A percentile compares a stretch with the other conserved stretches of the same genome.
These are phyloP conservation scores for Chlorocebus sabaeus DNA, from an alignment of 2,113 vertebrate species.

Conservation along the genomic window DNA sequence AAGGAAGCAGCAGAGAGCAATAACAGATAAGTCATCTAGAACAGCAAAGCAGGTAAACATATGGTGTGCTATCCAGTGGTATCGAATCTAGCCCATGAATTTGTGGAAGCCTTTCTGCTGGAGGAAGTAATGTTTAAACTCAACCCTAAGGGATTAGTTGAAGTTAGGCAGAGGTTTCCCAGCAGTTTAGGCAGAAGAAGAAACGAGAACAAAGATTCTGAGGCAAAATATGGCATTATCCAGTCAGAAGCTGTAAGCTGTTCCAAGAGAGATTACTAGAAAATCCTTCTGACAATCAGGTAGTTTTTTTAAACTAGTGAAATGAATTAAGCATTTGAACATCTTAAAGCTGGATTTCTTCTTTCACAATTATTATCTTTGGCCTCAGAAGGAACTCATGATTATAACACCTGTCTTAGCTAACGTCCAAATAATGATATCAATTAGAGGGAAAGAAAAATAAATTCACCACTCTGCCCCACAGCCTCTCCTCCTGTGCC, in stretches of 20 bases:
- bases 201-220: neutral
- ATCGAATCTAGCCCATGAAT: neutral
- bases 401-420: neutral
- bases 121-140: neutral
- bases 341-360: neutral
- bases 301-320: neutral
- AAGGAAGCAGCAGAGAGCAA: no score
- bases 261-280: neutral
- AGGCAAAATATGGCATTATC: neutral
- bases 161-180: neutral
- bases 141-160: neutral
- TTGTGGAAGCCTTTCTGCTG: neutral
- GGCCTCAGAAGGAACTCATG: neutral
- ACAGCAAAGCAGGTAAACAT: no score
- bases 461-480: neutral
- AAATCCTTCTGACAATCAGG: neutral
- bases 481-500: neutral
- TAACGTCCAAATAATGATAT: conserved; percentile 1
- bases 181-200: neutral
- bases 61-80: accelerated
- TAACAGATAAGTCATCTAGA: neutral
- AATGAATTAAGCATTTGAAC: neutral
- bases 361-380: neutral
- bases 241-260: accelerated
- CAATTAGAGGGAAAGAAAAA: neutral